phyloP scores from a whole-genome alignment of 1,140 invertebrate species.

The Pararge aegeria region DNA sequence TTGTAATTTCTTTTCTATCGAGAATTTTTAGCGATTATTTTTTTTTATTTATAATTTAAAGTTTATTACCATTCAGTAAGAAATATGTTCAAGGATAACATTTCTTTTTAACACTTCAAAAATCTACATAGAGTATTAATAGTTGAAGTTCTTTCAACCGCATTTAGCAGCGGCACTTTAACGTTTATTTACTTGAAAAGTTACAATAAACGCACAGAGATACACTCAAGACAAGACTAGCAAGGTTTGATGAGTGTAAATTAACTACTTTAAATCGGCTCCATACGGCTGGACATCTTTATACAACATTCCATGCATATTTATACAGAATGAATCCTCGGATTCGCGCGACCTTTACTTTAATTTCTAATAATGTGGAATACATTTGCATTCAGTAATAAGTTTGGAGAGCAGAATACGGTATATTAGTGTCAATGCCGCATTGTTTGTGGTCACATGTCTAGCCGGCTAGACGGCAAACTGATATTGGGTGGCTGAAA shows the following conservation, averaged over 20 bases:
- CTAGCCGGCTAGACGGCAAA: conserved; percentile 53
- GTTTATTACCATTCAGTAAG: no score
- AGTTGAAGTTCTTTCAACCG: no score
- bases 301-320: conserved; percentile 32
- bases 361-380: conserved; percentile 34
- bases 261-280: conserved; percentile 16
- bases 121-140: no score
- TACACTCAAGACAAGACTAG: background rate
- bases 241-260: conserved; percentile 12
- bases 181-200: no score
- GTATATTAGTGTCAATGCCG: conserved; percentile 64
- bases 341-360: conserved; percentile 30
- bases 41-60: no score
- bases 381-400: conserved; percentile 41
- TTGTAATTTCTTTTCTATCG: no score
- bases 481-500: conserved; percentile 41
- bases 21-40: no score
- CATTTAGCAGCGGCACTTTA: no score
- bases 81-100: no score
- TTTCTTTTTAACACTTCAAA: no score
- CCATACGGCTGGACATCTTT: conserved; percentile 13
- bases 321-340: conserved; percentile 32
- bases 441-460: conserved; percentile 39
- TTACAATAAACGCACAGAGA: background rate
- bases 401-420: conserved; percentile 42